Conservation (phyloP, 2,113 vertebrate genomes). For the Rhea americana region DNA sequence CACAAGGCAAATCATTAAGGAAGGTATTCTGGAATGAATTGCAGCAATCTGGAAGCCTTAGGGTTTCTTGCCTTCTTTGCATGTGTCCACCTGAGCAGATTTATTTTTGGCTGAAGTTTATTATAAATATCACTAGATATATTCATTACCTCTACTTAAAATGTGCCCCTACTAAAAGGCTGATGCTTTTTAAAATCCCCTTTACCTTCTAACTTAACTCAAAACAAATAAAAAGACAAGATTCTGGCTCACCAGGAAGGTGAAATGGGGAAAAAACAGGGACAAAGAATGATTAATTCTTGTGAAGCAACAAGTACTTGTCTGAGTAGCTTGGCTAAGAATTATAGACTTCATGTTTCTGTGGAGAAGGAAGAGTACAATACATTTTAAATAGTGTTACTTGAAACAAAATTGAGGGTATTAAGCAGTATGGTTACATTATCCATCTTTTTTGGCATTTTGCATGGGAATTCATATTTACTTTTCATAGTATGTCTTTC, state of each 20-base stretch:
- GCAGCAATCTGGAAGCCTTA: neutral
- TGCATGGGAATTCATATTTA: neutral
- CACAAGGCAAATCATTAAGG: neutral
- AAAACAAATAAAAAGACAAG: neutral
- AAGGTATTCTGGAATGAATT: neutral
- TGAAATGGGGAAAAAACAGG: neutral
- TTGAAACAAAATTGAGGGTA: neutral
- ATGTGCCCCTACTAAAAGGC: neutral
- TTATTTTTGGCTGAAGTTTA: neutral
- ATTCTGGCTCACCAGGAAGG: neutral
- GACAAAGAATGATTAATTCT: neutral
- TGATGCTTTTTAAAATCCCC: neutral
- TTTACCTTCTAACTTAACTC: neutral
- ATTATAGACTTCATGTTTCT: neutral
- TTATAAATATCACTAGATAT: neutral
- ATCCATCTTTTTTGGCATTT: neutral
- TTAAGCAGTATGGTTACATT: neutral
- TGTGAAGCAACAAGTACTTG: neutral
- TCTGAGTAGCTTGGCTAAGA: neutral
- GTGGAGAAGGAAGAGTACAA: neutral
- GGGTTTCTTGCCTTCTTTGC: neutral
- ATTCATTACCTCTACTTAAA: neutral
- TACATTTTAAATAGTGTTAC: fast-evolving
- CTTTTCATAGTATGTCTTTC: neutral
- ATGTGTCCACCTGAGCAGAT: neutral